Conservation (phyloP, 1,140 invertebrate genomes). For the Phocides pigmalion region DNA sequence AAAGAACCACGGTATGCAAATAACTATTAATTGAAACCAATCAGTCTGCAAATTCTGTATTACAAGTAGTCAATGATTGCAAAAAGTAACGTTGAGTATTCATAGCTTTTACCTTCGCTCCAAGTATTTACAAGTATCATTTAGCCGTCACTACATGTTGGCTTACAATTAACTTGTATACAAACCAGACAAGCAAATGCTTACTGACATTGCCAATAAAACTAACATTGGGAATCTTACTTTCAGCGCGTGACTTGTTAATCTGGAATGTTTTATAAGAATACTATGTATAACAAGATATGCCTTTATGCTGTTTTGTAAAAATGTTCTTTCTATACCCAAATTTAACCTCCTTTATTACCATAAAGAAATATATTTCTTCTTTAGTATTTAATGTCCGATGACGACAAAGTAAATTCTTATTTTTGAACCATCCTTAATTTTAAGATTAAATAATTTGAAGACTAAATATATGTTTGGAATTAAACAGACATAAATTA, state of each 20-base stretch:
- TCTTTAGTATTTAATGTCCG: no score
- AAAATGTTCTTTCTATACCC: no score
- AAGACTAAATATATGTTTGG: no score
- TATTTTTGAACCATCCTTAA: no score
- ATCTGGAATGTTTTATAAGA: not conserved
- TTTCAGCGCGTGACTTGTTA: not conserved
- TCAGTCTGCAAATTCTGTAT: not conserved
- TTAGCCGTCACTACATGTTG: constrained; percentile 2
- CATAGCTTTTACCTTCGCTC: not conserved
- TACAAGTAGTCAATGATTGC: not conserved
- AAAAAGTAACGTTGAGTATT: not conserved
- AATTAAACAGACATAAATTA: no score
- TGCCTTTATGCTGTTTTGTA: no score
- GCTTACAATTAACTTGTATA: constrained; percentile 10
- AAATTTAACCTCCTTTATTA: no score
- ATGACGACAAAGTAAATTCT: no score
- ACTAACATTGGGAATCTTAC: constrained; percentile 2
- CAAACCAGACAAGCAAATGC: not conserved
- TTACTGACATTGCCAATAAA: not conserved
- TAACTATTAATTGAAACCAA: not conserved
- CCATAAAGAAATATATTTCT: no score
- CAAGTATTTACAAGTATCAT: not conserved
- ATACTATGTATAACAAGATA: no score
- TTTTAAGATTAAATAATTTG: no score
- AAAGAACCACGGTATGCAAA: not conserved